Conservation (phyloP, 2,888 invertebrate genomes). For the Diplolepis rosae region DNA sequence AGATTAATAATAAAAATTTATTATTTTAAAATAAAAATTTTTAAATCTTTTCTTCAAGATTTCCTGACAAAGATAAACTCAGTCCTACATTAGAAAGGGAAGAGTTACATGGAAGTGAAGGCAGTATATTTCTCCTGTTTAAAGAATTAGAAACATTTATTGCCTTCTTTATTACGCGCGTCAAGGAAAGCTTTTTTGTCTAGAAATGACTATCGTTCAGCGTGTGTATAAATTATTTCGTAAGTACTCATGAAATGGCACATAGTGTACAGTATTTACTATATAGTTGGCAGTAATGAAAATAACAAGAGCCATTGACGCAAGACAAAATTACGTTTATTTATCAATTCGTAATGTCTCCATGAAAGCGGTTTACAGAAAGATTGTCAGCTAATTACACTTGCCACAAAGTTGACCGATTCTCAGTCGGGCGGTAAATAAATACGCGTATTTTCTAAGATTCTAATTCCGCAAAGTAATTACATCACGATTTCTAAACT, state of each 20-base stretch:
- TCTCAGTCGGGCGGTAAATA: not conserved
- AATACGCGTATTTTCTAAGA: constrained; percentile 20
- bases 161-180: constrained; percentile 1
- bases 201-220: not conserved
- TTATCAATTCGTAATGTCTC: constrained; percentile 30
- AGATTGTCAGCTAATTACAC: constrained; percentile 29
- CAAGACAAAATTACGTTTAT: constrained; percentile 25
- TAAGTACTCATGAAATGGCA: not conserved
- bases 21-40: too few species aligned
- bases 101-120: not conserved
- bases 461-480: constrained; percentile 25
- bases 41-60: too few species aligned
- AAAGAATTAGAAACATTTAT: constrained; percentile 17
- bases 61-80: not conserved
- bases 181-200: not conserved
- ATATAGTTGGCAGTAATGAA: not conserved
- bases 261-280: not conserved
- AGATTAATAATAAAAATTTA: too few species aligned
- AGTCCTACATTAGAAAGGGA: not conserved
- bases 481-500: constrained; percentile 19
- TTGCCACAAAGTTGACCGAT: constrained; percentile 20
- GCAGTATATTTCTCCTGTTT: not conserved
- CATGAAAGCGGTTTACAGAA: constrained; percentile 5
- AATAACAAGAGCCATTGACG: constrained; percentile 28
- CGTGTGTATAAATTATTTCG: constrained; percentile 18